Evolutionary conservation across 2,113 vertebrate species (phyloP).

Genomic region (Tachycineta bicolor): DNA sequence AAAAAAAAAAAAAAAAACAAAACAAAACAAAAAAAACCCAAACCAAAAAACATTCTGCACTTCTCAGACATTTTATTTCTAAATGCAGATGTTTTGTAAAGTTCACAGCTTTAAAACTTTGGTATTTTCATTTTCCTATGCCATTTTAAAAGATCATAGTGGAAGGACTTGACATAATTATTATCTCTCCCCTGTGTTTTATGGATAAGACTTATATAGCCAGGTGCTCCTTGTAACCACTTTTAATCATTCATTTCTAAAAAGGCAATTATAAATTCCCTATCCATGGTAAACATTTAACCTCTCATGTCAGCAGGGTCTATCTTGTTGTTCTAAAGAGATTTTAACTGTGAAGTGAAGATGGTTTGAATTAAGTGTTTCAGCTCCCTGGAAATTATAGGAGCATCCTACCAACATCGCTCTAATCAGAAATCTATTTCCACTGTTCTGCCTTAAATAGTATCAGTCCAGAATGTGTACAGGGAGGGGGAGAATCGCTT

Average conservation of each 20-base stretch:
- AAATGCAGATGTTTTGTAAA: neutral
- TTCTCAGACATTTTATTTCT: neutral
- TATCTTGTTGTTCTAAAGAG: constrained; percentile 42
- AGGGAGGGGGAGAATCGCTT: constrained; percentile 49
- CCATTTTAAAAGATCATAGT: neutral
- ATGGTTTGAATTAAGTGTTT: constrained; percentile 42
- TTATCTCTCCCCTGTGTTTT: constrained; percentile 7
- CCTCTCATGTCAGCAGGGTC: neutral
- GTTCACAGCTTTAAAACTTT: neutral
- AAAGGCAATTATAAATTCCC: constrained; percentile 52
- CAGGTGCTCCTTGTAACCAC: constrained; percentile 27
- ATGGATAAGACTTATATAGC: neutral
- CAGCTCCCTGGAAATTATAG: constrained; percentile 43
- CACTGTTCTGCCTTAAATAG: constrained; percentile 66
- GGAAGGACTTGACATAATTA: constrained; percentile 13
- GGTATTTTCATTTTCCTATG: neutral
- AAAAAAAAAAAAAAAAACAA: neutral
- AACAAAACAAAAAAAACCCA: no score
- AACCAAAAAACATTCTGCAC: neutral
- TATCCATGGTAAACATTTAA: constrained; percentile 54
- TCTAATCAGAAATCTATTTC: constrained; percentile 34
- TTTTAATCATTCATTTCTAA: constrained; percentile 50
- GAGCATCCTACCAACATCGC: constrained; percentile 3
- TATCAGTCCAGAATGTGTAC: neutral
- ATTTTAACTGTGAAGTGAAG: constrained; percentile 22